Evolutionary conservation across 2,113 vertebrate genomes (phyloP), one percentile per base, ranked within the genome.

Genomic region (Rhinogobius similis): DNA sequence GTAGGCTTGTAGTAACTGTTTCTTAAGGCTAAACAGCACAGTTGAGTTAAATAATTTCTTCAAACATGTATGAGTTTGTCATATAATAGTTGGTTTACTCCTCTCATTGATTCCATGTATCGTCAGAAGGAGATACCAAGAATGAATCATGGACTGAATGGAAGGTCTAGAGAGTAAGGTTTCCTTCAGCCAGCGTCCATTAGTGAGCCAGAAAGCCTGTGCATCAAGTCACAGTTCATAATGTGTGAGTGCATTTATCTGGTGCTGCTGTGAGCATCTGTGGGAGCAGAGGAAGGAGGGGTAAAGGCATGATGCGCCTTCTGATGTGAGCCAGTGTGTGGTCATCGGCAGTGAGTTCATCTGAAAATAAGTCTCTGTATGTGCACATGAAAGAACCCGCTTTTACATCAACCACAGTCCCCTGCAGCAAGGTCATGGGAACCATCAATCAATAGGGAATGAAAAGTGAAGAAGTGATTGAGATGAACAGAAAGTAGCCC

Each of bases 391-490:
- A 65, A 74, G 73, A 65, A 72, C 62, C 18, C 73, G 79, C 76
- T 83, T 70, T 72, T 64, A 73, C 79, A 65, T 70, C 8, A 4
- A 68, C 84, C 79, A 62, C 82, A 69, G 68, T 61, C 46, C 83
- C 85, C 81, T 64, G 73, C 77, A 87, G 85, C 89, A 88, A 90
- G 87, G 91, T 89, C 86, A 87, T 10, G 73, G 68, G 78, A 82
- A 76, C 76, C 82, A 41, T 74, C 64, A 68, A 87, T 86, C 84
- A 66, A 91, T 87, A 43, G 53, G 67, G 63, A 85, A 65, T 16
- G 46, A 21, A 50, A 7, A 50, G 21, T 16, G 46, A 21, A 50
- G 20, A 50, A 50, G 46, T n/a, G 71, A 75, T 72, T 21, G 66
- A 84, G 70, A 75, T 70, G 78, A 69, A 73, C 26, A 63, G 70